phyloP scores from a whole-genome alignment of 2,113 vertebrate genomes.

The Natator depressus region DNA sequence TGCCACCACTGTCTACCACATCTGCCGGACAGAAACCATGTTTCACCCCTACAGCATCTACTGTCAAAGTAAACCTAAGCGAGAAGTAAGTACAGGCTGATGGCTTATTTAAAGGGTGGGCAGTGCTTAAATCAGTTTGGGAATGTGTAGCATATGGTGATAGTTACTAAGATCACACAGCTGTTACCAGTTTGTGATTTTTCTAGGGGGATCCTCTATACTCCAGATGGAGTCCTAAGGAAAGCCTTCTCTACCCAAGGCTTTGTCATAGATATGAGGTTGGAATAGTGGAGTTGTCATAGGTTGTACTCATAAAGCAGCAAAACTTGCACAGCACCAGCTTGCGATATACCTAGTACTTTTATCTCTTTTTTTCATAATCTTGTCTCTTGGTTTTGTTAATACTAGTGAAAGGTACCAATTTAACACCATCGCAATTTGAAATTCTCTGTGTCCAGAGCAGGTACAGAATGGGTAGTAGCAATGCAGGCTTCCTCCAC shows the following conservation, averaged over 20 bases:
- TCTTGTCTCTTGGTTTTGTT: background rate
- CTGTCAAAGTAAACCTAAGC: conserved; percentile 88
- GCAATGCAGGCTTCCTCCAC: background rate
- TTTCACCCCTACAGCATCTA: conserved; percentile 70
- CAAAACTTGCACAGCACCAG: background rate
- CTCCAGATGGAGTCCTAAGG: background rate
- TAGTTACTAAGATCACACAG: background rate
- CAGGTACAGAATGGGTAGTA: background rate
- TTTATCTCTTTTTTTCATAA: background rate
- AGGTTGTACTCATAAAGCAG: background rate
- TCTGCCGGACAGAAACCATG: conserved; percentile 58
- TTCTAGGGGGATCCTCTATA: rapidly evolving
- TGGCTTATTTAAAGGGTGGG: background rate
- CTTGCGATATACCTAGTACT: background rate
- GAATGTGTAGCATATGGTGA: rapidly evolving
- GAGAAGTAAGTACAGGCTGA: conserved; percentile 84
- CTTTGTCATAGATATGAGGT: background rate
- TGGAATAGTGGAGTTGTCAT: background rate
- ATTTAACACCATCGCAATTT: background rate
- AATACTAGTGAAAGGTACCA: background rate
- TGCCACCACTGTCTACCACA: conserved; percentile 35
- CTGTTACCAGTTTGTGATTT: background rate
- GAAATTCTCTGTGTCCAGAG: background rate
- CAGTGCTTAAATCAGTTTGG: background rate
- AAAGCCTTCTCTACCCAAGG: background rate